Conservation (phyloP, 2,888 invertebrate species). For the Machimus atricapillus region DNA sequence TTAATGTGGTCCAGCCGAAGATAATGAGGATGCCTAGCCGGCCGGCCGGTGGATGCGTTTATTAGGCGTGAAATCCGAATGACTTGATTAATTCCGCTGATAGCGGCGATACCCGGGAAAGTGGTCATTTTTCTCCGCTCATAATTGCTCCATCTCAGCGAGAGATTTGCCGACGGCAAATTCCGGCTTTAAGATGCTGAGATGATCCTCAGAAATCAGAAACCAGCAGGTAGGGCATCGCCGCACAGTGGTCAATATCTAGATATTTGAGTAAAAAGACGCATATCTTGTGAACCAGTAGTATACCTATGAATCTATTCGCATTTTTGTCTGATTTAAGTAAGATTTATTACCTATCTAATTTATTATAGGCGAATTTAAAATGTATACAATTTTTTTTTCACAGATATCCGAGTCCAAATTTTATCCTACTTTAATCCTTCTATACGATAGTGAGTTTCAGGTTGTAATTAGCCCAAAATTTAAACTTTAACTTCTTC, state of each 20-base stretch:
- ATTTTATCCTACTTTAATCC: neutral
- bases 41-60: neutral
- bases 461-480: too few relatives aligned
- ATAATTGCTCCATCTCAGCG: constrained; percentile 7
- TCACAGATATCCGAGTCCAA: neutral
- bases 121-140: constrained; percentile 13
- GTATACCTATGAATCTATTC: too few relatives aligned
- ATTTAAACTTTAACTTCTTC: too few relatives aligned
- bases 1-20: constrained; percentile 10
- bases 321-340: neutral
- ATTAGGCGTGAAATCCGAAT: constrained; percentile 39
- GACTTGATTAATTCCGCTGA: constrained; percentile 26
- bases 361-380: neutral
- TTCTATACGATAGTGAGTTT: too few relatives aligned
- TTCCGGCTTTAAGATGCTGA: neutral
- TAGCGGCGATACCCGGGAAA: neutral
- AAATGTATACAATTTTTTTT: neutral
- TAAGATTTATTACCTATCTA: neutral
- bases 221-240: neutral
- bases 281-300: neutral
- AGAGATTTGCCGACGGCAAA: constrained; percentile 17
- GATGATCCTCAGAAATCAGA: neutral
- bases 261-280: neutral
- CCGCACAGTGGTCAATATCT: neutral
- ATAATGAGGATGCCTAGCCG: neutral